Evolutionary conservation across 2,797 vertebrate species (phyloP).

Genomic region (Synanceia verrucosa): DNA sequence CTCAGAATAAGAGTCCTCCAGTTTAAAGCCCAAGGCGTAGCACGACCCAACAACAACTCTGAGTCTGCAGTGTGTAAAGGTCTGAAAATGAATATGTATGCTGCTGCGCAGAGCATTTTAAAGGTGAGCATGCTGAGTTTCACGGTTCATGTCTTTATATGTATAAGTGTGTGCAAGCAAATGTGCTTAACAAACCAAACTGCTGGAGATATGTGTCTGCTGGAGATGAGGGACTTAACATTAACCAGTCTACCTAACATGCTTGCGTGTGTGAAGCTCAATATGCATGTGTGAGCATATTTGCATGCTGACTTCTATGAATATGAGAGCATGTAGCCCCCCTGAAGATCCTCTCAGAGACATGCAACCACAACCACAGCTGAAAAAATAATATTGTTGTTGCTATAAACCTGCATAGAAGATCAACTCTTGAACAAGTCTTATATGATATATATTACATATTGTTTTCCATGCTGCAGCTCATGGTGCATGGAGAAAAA

Average conservation of each 20-base stretch:
- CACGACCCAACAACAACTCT: background rate
- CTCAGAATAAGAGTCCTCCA: slow-evolving; percentile 11
- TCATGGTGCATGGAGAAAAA: background rate
- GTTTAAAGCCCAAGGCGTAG: slow-evolving; percentile 6
- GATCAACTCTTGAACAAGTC: background rate
- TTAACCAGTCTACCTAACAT: slow-evolving; percentile 16
- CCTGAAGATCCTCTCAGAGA: background rate
- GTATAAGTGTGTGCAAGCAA: slow-evolving; percentile 5
- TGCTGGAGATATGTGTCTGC: background rate
- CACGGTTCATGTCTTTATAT: slow-evolving; percentile 15
- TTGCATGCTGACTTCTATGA: slow-evolving; percentile 39
- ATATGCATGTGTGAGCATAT: slow-evolving; percentile 21
- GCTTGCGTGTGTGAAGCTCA: slow-evolving; percentile 32
- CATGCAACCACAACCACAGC: background rate
- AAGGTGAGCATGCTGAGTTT: slow-evolving; percentile 34
- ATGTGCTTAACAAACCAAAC: slow-evolving; percentile 27
- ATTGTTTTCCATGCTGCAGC: background rate
- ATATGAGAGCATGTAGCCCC: slow-evolving; percentile 26
- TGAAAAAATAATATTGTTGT: fast-evolving
- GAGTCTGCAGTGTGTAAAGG: slow-evolving; percentile 42
- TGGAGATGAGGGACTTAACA: background rate
- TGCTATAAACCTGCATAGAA: background rate
- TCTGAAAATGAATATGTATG: slow-evolving; percentile 58
- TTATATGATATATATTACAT: background rate
- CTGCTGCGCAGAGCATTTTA: slow-evolving; percentile 20